These are phyloP conservation scores for Trisateles emortualis DNA, from an alignment of 2,888 invertebrate species.

Conservation along the genomic window DNA sequence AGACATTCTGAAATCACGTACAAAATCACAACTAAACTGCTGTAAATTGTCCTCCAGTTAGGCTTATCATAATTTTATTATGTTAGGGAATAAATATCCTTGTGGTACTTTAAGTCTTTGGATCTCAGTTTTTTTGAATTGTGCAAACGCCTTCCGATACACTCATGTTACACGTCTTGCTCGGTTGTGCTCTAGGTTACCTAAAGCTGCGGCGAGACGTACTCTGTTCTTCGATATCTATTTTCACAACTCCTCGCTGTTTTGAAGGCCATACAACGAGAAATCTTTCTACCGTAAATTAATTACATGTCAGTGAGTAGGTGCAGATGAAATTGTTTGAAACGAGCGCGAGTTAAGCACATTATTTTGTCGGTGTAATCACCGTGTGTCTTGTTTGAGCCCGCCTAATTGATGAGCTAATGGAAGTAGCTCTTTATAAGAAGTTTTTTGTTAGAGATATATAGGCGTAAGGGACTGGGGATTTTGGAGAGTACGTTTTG, in stretches of 20 bases:
- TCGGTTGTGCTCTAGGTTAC: no score
- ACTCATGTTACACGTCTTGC: no score
- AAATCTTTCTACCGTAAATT: slow-evolving; percentile 54
- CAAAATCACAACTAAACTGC: no score
- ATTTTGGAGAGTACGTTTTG: not conserved
- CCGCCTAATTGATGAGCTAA: slow-evolving; percentile 49
- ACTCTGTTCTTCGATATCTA: not conserved
- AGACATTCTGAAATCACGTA: no score
- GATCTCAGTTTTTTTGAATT: no score
- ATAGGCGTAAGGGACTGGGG: slow-evolving; percentile 3
- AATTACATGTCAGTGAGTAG: slow-evolving; percentile 50
- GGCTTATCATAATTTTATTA: no score
- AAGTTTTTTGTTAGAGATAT: slow-evolving; percentile 27
- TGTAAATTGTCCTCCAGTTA: no score
- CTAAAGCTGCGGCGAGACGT: no score
- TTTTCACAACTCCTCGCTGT: slow-evolving; percentile 14
- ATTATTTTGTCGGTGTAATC: slow-evolving; percentile 53
- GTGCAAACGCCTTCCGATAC: no score
- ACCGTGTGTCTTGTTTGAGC: slow-evolving; percentile 32
- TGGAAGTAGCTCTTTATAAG: slow-evolving; percentile 21
- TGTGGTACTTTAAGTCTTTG: no score
- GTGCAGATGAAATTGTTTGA: slow-evolving; percentile 57
- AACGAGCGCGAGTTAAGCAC: slow-evolving; percentile 46
- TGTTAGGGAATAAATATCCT: no score
- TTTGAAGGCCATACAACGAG: slow-evolving; percentile 22